A percentile compares a stretch with the other conserved stretches of the same genome.
Evolutionary conservation across 2,888 invertebrate genomes (phyloP).

Genomic region (Gari tellinella): DNA sequence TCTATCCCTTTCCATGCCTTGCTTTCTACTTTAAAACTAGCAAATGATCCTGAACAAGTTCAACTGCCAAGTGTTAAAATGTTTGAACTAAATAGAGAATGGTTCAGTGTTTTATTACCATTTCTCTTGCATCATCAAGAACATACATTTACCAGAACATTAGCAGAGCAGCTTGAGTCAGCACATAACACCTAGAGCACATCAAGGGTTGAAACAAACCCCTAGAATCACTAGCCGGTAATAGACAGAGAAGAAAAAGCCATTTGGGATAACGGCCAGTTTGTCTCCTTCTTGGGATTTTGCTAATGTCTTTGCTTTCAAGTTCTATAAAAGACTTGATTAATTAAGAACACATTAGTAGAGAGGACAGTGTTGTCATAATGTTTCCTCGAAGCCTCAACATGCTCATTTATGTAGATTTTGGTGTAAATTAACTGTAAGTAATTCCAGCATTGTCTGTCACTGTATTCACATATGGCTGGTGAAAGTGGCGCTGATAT

Average conservation of each 20-base stretch:
- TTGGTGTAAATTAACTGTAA: constrained; percentile 59
- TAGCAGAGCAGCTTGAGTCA: not conserved
- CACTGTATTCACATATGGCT: constrained; percentile 17
- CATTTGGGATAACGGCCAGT: constrained; percentile 45
- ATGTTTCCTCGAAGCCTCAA: constrained; percentile 36
- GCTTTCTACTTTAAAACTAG: too few species aligned
- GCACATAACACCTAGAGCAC: not conserved
- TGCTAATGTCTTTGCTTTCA: constrained; percentile 55
- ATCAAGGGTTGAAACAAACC: constrained; percentile 23
- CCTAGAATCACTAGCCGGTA: constrained; percentile 44
- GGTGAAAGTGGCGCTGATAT: constrained; percentile 6
- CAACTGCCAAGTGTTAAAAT: too few species aligned
- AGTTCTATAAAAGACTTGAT: constrained; percentile 61
- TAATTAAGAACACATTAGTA: constrained; percentile 63
- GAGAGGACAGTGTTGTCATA: constrained; percentile 46
- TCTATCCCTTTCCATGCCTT: too few species aligned
- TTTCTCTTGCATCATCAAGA: too few species aligned
- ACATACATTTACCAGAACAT: not conserved
- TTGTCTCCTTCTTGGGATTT: constrained; percentile 38
- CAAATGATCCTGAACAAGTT: too few species aligned
- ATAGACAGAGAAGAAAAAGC: constrained; percentile 35
- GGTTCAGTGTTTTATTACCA: too few species aligned
- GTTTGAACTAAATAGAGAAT: too few species aligned
- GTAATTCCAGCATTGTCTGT: constrained; percentile 39
- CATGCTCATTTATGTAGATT: constrained; percentile 55